Evolutionary conservation across 2,888 invertebrate genomes (phyloP), one percentile per base, ranked within the genome.

Genomic region (Drosophila fulvimacula): DNA sequence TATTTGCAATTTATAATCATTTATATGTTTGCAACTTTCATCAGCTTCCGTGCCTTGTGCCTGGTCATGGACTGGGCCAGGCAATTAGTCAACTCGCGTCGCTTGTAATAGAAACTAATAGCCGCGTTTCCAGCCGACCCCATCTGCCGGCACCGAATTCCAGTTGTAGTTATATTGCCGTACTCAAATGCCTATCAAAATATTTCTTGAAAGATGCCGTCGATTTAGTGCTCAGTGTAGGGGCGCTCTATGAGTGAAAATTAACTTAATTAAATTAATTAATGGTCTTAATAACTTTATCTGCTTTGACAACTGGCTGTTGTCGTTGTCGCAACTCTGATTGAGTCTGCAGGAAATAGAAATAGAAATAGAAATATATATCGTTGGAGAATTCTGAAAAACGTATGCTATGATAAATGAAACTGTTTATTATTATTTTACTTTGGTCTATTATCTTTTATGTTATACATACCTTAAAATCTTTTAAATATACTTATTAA

Each of bases 91-190:
- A 63, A 61, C 60, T 48, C 34, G 56, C 46, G 10, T 3, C 46
- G 60, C 42, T 70, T 63, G 71, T 74, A 82, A 82, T 80, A 78
- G 78, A 77, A 82, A 80, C 75, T 79, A 82, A 82, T 79, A 59
- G 52, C 30, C 11, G 41, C 34, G n/a, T 30, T 15, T 32, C 10
- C 21, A 21, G 9, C 17, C 17, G 21, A n/a, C 27, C n/a, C 32
- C 5, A 11, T 1, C 15, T 13, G 21, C 3, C 46, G 27, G 13
- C 21, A 2, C 24, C 7, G 5, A 51, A 19, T 34, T 15, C 11
- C 13, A 38, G 30, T 30, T 30, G 48, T 17, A 36, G 19, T 34
- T 53, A 42, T 15, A 63, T 42, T 21, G 13, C 44, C 36, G 56
- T 32, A 17, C 17, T 32, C 15, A 61, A 36, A n/a, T 48, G 46